Evolutionary conservation across 2,888 invertebrate species (phyloP).

Genomic region (Anodontia alba): DNA sequence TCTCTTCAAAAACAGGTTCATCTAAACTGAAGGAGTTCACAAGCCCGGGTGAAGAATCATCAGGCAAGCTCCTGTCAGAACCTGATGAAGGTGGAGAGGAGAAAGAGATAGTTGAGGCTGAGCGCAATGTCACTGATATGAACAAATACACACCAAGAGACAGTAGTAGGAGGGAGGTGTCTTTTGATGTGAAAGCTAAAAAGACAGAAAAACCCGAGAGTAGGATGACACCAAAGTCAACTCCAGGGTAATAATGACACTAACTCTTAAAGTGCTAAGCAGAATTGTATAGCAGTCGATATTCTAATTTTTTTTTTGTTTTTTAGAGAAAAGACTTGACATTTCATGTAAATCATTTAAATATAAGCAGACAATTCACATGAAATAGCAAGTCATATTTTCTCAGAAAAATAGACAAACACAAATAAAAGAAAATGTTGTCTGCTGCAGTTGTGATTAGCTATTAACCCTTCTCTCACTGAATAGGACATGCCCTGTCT

Average conservation of each 20-base stretch:
- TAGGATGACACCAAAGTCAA: conserved; percentile 37
- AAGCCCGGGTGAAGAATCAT: conserved; percentile 11
- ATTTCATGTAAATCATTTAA: too few relatives aligned
- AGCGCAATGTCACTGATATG: neutral
- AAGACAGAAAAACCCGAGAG: conserved; percentile 18
- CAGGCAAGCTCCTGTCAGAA: conserved; percentile 16
- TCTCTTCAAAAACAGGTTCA: conserved; percentile 26
- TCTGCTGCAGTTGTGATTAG: too few relatives aligned
- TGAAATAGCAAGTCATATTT: too few relatives aligned
- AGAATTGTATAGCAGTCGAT: too few relatives aligned
- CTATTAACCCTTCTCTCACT: too few relatives aligned
- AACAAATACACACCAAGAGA: conserved; percentile 26
- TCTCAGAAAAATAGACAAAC: too few relatives aligned
- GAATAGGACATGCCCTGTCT: too few relatives aligned
- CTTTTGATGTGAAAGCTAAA: conserved; percentile 61
- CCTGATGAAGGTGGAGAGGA: conserved; percentile 1
- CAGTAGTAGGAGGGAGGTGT: conserved; percentile 59
- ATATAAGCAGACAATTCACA: too few relatives aligned
- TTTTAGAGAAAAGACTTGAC: too few relatives aligned
- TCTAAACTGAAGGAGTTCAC: conserved; percentile 24
- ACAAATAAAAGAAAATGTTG: too few relatives aligned
- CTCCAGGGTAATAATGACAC: conserved; percentile 8
- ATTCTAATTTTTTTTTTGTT: too few relatives aligned
- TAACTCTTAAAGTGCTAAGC: too few relatives aligned
- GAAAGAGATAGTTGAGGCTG: conserved; percentile 27